A percentile compares a stretch with the other conserved stretches of the same genome.
phyloP scores from a whole-genome alignment of 1,140 invertebrate genomes.

The Leguminivora glycinivorella region DNA sequence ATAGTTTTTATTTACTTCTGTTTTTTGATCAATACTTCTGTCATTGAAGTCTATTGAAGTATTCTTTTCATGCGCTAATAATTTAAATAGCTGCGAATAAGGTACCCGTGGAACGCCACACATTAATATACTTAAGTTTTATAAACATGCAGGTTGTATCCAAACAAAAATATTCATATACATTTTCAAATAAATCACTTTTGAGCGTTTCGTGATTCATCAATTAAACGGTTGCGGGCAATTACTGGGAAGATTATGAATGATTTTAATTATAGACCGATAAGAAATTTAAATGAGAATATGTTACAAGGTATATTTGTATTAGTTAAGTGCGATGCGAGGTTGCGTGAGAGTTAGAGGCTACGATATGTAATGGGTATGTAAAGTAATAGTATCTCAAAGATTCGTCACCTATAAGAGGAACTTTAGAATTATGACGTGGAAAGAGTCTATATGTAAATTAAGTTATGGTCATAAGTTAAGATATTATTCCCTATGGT shows the following conservation, averaged over 20 bases:
- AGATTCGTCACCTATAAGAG: background rate
- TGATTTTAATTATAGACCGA: constrained; percentile 46
- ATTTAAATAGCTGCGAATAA: too few relatives aligned
- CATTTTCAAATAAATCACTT: constrained; percentile 39
- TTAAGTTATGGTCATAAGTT: too few relatives aligned
- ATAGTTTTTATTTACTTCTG: background rate
- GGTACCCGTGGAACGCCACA: too few relatives aligned
- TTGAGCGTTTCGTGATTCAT: constrained; percentile 39
- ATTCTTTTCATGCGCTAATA: too few relatives aligned
- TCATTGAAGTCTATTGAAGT: background rate
- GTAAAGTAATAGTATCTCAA: background rate
- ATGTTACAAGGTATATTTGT: constrained; percentile 37
- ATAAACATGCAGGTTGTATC: background rate
- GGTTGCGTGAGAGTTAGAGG: constrained; percentile 15
- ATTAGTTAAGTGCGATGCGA: constrained; percentile 37
- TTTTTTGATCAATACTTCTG: background rate
- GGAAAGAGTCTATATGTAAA: too few relatives aligned
- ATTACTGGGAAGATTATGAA: constrained; percentile 42
- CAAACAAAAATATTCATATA: background rate
- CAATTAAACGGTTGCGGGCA: constrained; percentile 44
- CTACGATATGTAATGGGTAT: background rate
- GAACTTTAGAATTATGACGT: too few relatives aligned
- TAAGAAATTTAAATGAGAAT: constrained; percentile 46
- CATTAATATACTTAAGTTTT: too few relatives aligned
- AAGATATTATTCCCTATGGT: too few relatives aligned